Percentiles rank a stretch among this genome's conserved stretches.
phyloP scores from a whole-genome alignment of 1,140 invertebrate genomes.

The Trichoplusia ni region DNA sequence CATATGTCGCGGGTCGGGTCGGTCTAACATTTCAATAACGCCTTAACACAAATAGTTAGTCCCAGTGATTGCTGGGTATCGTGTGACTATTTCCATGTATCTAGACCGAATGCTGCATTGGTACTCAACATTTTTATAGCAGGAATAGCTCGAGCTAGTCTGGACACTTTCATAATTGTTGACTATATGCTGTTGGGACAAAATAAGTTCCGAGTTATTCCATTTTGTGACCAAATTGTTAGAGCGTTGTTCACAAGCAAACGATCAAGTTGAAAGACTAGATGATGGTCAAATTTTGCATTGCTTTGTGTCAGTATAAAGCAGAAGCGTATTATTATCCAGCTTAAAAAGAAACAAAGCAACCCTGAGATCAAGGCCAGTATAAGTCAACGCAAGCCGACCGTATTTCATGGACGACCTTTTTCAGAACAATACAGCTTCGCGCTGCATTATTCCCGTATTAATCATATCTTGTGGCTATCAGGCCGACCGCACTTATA shows the following conservation, averaged over 20 bases:
- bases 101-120: constrained; percentile 14
- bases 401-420: constrained; percentile 2
- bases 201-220: too few relatives aligned
- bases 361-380: constrained; percentile 6
- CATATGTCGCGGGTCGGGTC: constrained; percentile 3
- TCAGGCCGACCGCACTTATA: too few relatives aligned
- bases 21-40: constrained; percentile 25
- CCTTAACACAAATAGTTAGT: constrained; percentile 23
- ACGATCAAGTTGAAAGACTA: too few relatives aligned
- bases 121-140: not conserved
- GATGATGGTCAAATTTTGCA: too few relatives aligned
- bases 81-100: constrained; percentile 43
- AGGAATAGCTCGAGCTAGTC: too few relatives aligned
- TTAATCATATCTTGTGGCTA: too few relatives aligned
- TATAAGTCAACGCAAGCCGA: not conserved
- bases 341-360: not conserved
- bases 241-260: too few relatives aligned
- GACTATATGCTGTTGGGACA: too few relatives aligned
- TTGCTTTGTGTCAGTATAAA: too few relatives aligned
- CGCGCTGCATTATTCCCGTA: constrained; percentile 7
- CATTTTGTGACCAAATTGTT: too few relatives aligned
- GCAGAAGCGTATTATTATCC: too few relatives aligned
- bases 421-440: constrained; percentile 11
- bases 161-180: too few relatives aligned
- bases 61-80: constrained; percentile 34